Evolutionary conservation across 2,113 vertebrate species (phyloP).

Genomic region (Onychostruthus taczanowskii): DNA sequence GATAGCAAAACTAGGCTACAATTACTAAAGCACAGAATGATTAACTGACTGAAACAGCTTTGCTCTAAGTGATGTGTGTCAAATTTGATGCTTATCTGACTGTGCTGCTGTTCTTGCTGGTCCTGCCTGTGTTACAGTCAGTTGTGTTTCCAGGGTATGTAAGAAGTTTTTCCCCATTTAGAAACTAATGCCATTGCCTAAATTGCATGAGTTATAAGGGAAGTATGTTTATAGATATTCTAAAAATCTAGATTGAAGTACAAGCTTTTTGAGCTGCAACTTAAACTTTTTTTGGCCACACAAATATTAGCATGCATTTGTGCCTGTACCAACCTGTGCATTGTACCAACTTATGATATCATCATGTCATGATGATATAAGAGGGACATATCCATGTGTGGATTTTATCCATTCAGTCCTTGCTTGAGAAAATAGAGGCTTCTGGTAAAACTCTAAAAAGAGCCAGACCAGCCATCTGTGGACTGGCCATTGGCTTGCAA

Average conservation of each 20-base stretch:
- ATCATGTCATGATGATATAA: background rate
- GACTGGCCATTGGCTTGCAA: background rate
- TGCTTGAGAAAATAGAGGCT: background rate
- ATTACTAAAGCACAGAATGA: background rate
- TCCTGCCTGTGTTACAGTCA: background rate
- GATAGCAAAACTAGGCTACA: background rate
- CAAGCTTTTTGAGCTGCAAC: background rate
- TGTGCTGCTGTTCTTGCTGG: background rate
- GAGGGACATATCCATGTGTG: background rate
- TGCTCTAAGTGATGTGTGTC: background rate
- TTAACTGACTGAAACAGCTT: background rate
- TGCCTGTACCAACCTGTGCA: background rate
- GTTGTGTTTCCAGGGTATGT: background rate
- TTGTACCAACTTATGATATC: background rate
- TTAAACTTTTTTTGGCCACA: background rate
- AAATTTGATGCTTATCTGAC: background rate
- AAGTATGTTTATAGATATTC: background rate
- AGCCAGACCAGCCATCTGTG: background rate
- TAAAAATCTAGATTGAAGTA: background rate
- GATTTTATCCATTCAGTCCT: background rate
- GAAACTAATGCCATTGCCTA: background rate
- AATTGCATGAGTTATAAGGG: background rate
- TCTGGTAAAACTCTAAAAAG: background rate
- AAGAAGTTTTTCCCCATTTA: background rate
- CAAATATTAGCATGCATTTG: background rate